These are phyloP conservation scores for Bujurquina vittata DNA, from an alignment of 2,113 vertebrate genomes.

Conservation along the genomic window DNA sequence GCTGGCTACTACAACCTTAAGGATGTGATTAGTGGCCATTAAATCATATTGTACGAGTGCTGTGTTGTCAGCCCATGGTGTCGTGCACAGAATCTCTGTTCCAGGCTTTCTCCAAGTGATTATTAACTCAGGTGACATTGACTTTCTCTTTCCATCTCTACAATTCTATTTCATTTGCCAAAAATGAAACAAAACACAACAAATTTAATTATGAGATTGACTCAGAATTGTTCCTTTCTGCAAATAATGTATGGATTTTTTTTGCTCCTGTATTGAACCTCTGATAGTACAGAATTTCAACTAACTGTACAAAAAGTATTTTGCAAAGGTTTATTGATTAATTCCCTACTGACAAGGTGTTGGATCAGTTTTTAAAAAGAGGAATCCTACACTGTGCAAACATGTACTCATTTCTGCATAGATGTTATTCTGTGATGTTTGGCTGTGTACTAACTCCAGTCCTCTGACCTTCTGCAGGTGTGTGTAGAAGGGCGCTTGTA, in stretches of 20 bases:
- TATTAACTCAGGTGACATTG: background rate
- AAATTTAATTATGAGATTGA: background rate
- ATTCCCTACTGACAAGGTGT: background rate
- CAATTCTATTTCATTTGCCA: background rate
- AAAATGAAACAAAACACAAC: background rate
- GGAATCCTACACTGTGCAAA: background rate
- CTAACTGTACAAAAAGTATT: background rate
- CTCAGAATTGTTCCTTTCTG: background rate
- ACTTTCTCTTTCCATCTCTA: background rate
- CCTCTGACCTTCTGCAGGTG: slow-evolving; percentile 80
- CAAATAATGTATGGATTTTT: background rate
- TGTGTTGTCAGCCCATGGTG: no score
- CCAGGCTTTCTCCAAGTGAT: background rate
- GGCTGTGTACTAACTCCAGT: background rate
- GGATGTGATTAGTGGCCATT: fast-evolving
- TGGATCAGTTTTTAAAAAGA: no score
- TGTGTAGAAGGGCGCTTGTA: slow-evolving; percentile 97
- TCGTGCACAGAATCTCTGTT: background rate
- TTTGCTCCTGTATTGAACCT: background rate
- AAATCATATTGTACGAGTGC: background rate
- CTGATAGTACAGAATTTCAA: no score
- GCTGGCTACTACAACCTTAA: background rate
- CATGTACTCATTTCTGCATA: background rate
- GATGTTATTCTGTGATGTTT: background rate
- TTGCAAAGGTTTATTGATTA: background rate